These are phyloP conservation scores for Grammomys dolichurus DNA, from an alignment of 2,113 vertebrate species.

Conservation along the genomic window DNA sequence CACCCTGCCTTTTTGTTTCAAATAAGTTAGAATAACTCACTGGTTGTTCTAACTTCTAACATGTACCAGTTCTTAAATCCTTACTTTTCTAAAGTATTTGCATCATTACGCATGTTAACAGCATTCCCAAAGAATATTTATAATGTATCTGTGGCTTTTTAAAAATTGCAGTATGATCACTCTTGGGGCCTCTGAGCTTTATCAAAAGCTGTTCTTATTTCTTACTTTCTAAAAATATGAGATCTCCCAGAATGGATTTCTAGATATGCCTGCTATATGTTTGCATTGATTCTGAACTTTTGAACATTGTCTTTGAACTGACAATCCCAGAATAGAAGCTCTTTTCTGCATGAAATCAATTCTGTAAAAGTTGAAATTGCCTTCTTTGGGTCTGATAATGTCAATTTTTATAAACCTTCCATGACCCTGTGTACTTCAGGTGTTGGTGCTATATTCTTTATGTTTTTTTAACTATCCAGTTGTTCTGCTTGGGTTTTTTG, in stretches of 20 bases:
- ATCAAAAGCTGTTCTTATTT: not conserved
- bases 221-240: constrained; percentile 24
- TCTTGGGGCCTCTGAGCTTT: not conserved
- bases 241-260: not conserved
- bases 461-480: not conserved
- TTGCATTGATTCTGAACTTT: not conserved
- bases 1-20: not conserved
- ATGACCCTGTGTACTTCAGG: not conserved
- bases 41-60: not conserved
- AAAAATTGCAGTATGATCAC: not conserved
- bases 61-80: not conserved
- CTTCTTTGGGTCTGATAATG: not conserved
- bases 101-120: not conserved
- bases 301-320: constrained; percentile 11
- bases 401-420: not conserved
- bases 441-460: not conserved
- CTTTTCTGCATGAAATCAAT: not conserved
- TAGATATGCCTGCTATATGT: not conserved
- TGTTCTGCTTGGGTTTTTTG: not conserved
- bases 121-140: not conserved
- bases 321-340: not conserved
- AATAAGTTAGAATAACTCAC: not conserved
- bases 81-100: not conserved
- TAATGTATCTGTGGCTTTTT: not conserved
- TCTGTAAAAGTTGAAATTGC: constrained; percentile 5